Base-by-base conservation (phyloP, 2,797 vertebrate genomes). In the Vireo griseus region DNA sequence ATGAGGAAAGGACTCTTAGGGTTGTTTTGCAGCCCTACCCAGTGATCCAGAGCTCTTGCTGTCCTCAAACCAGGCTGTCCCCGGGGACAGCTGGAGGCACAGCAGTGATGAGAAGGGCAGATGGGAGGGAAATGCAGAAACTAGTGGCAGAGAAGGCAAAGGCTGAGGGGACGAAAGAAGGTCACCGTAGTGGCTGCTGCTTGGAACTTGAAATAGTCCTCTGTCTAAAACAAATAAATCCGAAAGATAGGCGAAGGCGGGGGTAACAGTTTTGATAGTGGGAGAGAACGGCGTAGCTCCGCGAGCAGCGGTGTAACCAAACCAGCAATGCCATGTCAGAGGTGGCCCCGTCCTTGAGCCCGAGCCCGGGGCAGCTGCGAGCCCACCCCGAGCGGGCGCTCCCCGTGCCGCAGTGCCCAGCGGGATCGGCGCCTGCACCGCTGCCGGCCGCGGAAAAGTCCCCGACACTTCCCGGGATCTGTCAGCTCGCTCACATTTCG, bases 241-340 rank as follows among this genome's bases (percentile, higher is more conserved):
- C 8, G 16, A 24, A 39, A 65, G 88, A 81, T 48, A 73, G 47
- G 65, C 33, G 6, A 44, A 61, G 55, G 51, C 9, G 14, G 35
- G 47, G 22, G 3, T 10, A 57, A 8, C 28, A 58, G 37, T 13
- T 37, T n/a, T 8, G 67, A 29, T 31, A 45, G 4, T 0, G 2
- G 9, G 25, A 5, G 6, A 9, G 35, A 10, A 18, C 0, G 2
- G 28, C 29, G 28, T 4, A 8, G 24, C 54, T 17, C 29, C 3
- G n/a, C 18, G 16, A 29, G 6, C 20, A 11, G 75, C 21, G 33
- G 26, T 18, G 29, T 26, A 5, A 21, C 33, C 65, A 2, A 6
- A 10, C 0, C 52, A 10, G 44, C 55, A 14, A 5, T 1, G 52
- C 26, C 11, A 1, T 8, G 47, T 1, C 10, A 20, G 42, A 88